Percentiles rank a stretch among this genome's conserved stretches.
Conservation (phyloP, 2,113 vertebrate genomes). For the Copsychus sechellarum region DNA sequence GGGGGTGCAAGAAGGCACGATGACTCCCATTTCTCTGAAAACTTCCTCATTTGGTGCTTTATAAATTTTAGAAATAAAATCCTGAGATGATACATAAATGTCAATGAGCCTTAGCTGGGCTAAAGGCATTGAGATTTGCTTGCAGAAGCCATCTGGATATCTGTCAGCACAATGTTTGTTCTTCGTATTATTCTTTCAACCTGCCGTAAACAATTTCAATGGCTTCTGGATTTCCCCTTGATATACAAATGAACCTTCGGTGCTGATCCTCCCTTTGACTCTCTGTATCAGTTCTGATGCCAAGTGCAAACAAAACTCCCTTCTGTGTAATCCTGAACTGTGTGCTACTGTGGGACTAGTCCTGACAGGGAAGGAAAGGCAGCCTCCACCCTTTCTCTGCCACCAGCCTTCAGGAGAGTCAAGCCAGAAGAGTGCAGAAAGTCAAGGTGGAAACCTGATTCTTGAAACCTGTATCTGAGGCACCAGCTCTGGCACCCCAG, state of each 20-base stretch:
- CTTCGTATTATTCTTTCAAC: background rate
- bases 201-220: conserved; percentile 34
- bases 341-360: background rate
- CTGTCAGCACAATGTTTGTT: background rate
- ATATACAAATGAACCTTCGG: conserved; percentile 21
- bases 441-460: background rate
- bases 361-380: background rate
- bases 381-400: background rate
- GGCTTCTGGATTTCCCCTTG: conserved; percentile 44
- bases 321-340: background rate
- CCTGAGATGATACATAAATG: background rate
- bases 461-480: background rate
- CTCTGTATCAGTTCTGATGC: conserved; percentile 5
- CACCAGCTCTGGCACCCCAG: background rate
- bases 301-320: conserved; percentile 39
- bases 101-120: background rate
- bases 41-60: background rate
- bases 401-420: background rate
- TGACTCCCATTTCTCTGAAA: background rate
- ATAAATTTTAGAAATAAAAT: background rate
- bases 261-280: conserved; percentile 12
- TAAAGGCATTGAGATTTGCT: background rate
- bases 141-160: background rate
- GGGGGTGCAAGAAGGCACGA: no score
- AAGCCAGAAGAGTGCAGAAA: background rate